Conservation (phyloP, 2,888 invertebrate species). For the Dasypogon diadema region DNA sequence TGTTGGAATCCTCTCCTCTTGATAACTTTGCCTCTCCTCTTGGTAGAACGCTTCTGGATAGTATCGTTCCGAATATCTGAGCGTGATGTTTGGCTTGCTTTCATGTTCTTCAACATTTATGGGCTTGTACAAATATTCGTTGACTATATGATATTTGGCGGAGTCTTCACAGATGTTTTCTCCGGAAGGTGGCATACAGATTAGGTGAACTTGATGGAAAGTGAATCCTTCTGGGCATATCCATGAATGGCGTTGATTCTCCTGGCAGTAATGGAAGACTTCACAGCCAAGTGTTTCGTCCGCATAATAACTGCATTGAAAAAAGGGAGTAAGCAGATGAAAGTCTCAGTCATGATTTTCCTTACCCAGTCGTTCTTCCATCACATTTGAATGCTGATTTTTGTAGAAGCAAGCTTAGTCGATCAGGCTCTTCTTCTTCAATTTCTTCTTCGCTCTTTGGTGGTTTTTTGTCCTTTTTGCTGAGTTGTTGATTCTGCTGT, state of each 20-base stretch:
- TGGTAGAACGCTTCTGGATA: constrained; percentile 85
- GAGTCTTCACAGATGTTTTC: constrained; percentile 92
- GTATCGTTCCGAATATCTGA: constrained; percentile 85
- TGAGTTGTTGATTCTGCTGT: constrained; percentile 61
- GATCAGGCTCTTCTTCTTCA: constrained; percentile 88
- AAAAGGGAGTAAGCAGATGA: background rate
- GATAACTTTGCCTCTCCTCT: constrained; percentile 70
- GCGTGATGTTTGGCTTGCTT: constrained; percentile 82
- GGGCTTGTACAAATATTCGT: constrained; percentile 91
- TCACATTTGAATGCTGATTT: constrained; percentile 88
- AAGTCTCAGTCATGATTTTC: background rate
- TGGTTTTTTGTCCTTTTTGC: constrained; percentile 57
- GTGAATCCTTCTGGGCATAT: constrained; percentile 90
- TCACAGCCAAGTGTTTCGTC: constrained; percentile 90
- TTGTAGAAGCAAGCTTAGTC: constrained; percentile 80
- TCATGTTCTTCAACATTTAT: constrained; percentile 86
- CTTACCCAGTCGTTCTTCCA: constrained; percentile 80
- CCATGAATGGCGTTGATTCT: constrained; percentile 91
- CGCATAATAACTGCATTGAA: constrained; percentile 77
- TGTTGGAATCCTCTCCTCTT: constrained; percentile 65
- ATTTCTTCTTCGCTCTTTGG: constrained; percentile 72
- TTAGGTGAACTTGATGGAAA: constrained; percentile 83
- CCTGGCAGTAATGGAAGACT: constrained; percentile 94
- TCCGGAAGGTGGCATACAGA: constrained; percentile 91
- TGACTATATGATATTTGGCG: constrained; percentile 90